Evolutionary conservation across 1,140 invertebrate genomes (phyloP), one percentile per base, ranked within the genome.

Genomic region (Orius laevigatus): DNA sequence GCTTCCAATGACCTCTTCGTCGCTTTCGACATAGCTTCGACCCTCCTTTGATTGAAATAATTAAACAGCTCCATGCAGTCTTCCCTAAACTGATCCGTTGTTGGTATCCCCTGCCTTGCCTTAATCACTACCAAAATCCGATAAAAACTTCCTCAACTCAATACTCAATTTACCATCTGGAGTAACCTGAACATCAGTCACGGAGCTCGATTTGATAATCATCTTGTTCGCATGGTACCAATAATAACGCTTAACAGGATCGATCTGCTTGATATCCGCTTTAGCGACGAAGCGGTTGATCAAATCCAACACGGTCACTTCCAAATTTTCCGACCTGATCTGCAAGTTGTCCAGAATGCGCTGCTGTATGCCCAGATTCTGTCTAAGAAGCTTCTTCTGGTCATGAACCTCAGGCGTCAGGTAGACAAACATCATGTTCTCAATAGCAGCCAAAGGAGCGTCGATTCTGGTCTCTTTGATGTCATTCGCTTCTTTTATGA

Each of bases 381-480:
- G 70, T 15, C 75, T 69, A 33, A 81, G 67, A 63, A 86, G 81
- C 40, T 77, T 60, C 12, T 65, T 63, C 0, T 80, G 74, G 44
- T 69, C 69, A 50, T 81, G 70, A 0, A 84, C 73, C 50, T 75
- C 62, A 31, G 73, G 63, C 1, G 76, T 73, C 14, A 87, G 61
- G 58, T 77, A 73, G 12, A 84, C 71, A 12, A 89, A 63, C 35
- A 68, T 62, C 1, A 72, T 79, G 34, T 70, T 65, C 0, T 72
- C 62, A 57, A 88, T 79, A 1, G 71, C 73, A 20, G 72, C 65
- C 14, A 87, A 65, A 18, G 80, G 71, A 42, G 75, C 74, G 56
- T 84, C 78, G 19, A 87, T 75, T 54, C 79, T 71, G 42, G 79
- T 75, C 61, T 81, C 77, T 56, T 81, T 81, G 55, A 87, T 76